Base-by-base conservation (phyloP, 2,888 invertebrate genomes). In the Cerastis rubricosa region DNA sequence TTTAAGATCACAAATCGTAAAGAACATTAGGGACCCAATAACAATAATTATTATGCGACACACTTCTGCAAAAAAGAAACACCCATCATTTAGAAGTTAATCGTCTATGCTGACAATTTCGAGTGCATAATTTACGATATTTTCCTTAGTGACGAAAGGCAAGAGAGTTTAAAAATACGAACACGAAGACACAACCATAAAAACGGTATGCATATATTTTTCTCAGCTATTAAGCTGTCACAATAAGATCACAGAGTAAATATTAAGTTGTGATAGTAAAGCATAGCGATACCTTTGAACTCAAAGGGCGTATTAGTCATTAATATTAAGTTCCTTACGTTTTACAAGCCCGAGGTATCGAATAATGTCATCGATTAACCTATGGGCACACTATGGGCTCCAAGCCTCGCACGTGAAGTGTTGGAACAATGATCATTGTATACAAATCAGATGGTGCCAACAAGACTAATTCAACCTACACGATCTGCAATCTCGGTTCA, bases 351-450 rank as follows among this genome's bases (percentile, higher is more conserved):
- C 25, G 74, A 74, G 65, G 54, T 81, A 81, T 85, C 66, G 70
- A 81, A 85, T 85, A 89, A 89, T 89, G 84, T 88, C 89, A 86
- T 89, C 93, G 92, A 93, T 94, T 93, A 94, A 92, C 91, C 90
- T 89, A 83, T 74, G 71, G 63, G 61, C 69, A 67, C 71, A 67
- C 90, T 88, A 84, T 70, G 63, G 51, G 67, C 63, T 54, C 64
- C 67, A 61, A 84, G 85, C 74, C 80, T 86, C 83, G 78, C 87
- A 78, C 88, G 85, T 82, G 85, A 87, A 87, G 90, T 88, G 90
- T 89, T 72, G 87, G 90, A 94, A 96, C 96, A 96, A 96, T 96
- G 95, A 91, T 93, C 96, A 96, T 96, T 96, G 96, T 96, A 95
- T 96, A 96, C 96, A 96, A 96, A 96, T 96, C 92, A 94, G 92